Evolutionary conservation across 2,797 vertebrate genomes (phyloP).

Genomic region (Sebastes taczanowskii): DNA sequence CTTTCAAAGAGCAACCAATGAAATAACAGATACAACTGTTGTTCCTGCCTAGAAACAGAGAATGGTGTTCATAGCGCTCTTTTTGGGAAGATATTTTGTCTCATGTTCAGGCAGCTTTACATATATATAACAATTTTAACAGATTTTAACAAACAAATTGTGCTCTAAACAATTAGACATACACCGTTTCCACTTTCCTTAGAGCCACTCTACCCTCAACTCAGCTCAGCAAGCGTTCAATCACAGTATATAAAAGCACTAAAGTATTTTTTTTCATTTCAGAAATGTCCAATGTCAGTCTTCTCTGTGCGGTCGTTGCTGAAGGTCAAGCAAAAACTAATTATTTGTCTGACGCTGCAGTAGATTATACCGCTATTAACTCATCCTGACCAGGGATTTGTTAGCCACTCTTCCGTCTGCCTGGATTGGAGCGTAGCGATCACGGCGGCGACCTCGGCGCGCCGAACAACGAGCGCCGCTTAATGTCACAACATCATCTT

Average conservation of each 20-base stretch:
- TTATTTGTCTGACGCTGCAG: constrained; percentile 23
- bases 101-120: no score
- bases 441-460: neutral
- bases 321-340: constrained; percentile 42
- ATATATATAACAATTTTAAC: no score
- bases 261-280: neutral
- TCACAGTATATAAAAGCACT: neutral
- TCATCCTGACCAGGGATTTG: constrained; percentile 13
- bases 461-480: neutral
- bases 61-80: no score
- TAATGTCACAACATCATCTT: neutral
- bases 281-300: neutral
- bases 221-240: neutral
- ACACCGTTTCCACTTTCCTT: neutral
- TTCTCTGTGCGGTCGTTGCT: neutral
- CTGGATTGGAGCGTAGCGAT: neutral
- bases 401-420: neutral
- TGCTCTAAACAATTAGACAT: no score
- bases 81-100: no score
- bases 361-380: neutral
- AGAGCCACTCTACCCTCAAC: neutral
- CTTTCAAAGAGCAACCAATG: no score
- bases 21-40: no score
- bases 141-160: no score
- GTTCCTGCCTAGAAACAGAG: rapidly evolving